phyloP scores from a whole-genome alignment of 1,140 invertebrate genomes.

The Hydropsyche tenuis region DNA sequence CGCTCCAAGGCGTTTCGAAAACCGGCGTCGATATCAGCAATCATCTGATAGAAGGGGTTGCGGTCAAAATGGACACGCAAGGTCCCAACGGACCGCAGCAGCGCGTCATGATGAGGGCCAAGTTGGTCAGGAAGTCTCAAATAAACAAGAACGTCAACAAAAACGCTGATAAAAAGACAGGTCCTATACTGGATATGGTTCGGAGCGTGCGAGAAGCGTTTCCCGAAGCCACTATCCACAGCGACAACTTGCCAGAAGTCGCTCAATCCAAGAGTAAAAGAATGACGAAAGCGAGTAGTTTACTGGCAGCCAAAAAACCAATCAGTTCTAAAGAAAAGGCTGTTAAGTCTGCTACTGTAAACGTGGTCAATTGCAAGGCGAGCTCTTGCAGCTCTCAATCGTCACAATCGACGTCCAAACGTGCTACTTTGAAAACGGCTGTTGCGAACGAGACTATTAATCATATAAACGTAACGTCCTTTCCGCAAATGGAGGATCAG shows the following conservation, averaged over 20 bases:
- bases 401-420: conserved; percentile 32
- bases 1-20: conserved; percentile 65
- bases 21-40: conserved; percentile 59
- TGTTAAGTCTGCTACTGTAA: neutral
- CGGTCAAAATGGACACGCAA: conserved; percentile 71
- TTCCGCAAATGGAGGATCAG: conserved; percentile 63
- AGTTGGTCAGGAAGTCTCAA: conserved; percentile 70
- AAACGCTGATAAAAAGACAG: neutral
- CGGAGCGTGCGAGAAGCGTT: conserved; percentile 33
- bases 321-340: neutral
- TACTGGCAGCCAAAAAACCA: neutral
- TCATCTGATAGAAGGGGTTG: conserved; percentile 70
- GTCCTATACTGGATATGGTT: conserved; percentile 32
- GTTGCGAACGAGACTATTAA: conserved; percentile 53
- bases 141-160: conserved; percentile 44
- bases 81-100: conserved; percentile 69
- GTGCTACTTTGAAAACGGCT: conserved; percentile 50
- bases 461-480: conserved; percentile 63
- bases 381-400: conserved; percentile 53
- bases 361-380: conserved; percentile 39
- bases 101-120: conserved; percentile 70
- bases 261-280: neutral
- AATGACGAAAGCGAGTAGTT: neutral
- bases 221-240: conserved; percentile 24
- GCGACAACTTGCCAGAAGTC: neutral